Base-by-base conservation (phyloP, 2,797 vertebrate genomes). In the Diplodus sargus region DNA sequence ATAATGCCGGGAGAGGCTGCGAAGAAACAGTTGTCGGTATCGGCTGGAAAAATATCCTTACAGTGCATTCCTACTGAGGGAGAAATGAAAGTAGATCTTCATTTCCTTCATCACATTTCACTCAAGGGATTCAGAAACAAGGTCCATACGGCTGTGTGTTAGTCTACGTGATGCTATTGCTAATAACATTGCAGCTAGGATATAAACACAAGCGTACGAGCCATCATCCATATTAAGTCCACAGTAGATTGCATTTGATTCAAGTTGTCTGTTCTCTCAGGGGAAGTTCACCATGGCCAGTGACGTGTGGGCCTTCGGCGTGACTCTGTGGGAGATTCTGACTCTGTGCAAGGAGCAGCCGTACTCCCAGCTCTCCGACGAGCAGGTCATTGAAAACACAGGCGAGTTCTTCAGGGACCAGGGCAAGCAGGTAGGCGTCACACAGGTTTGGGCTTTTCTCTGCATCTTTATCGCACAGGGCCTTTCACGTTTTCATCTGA, bases 211-310 rank as follows among this genome's bases (percentile, higher is more conserved):
- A 7, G 18, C 22, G 8, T 43, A 13, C 8, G 8, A 42, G 13
- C 9, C 51, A 43, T 30, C 25, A 53, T 59, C 2, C 4, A 22
- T 47, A 45, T 16, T 3, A 48, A 18, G 14, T 54, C 18, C 10
- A 2, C 25, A 17, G 9, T 47, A 12, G 23, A 42, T 43, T 70
- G 22, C 11, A 12, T 62, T 15, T 67, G 34, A 5, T 67, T 60
- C 1, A 62, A 78, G 14, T 6, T 11, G 47, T 61, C 2, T 79
- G 5, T 20, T 14, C n/a, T 54, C 74, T 71, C 80, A 99, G 98
- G 98, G 98, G 51, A 99, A 99, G 76, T 99, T 99, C 92, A 99
- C 98, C 7, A 98, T 97, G 0, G 98, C 98, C 74, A 99, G 98
- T 57, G 98, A 99, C 0, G 96, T 99, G 83, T 99, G 98, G 98